Evolutionary conservation across 2,888 invertebrate genomes (phyloP).

Genomic region (Tuta absoluta): DNA sequence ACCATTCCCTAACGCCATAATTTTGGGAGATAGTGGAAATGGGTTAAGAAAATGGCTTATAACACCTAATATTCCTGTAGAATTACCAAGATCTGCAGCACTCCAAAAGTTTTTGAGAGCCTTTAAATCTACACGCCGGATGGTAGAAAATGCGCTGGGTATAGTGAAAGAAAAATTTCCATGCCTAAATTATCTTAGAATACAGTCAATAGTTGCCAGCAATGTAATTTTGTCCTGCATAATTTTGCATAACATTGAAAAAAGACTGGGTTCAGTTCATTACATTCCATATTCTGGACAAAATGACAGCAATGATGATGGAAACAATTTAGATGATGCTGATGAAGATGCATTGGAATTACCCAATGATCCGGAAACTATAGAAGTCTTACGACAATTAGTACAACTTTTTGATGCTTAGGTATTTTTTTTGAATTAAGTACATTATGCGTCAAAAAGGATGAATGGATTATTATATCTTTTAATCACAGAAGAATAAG

Average conservation of each 20-base stretch:
- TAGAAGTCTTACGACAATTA: constrained; percentile 22
- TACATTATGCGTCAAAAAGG: no score
- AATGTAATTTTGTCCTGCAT: constrained; percentile 24
- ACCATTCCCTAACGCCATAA: constrained; percentile 29
- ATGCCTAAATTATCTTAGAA: constrained; percentile 25
- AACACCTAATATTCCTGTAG: constrained; percentile 28
- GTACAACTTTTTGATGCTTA: constrained; percentile 24
- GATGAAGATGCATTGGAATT: constrained; percentile 4
- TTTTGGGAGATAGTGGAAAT: constrained; percentile 29
- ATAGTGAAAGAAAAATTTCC: constrained; percentile 27
- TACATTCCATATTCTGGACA: constrained; percentile 24
- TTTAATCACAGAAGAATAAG: no score
- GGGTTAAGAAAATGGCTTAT: constrained; percentile 26
- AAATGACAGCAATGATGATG: constrained; percentile 15
- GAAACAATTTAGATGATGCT: constrained; percentile 13
- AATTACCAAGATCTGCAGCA: constrained; percentile 26
- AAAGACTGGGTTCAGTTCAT: constrained; percentile 20
- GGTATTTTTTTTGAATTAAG: no score
- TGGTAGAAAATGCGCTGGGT: constrained; percentile 25
- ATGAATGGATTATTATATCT: no score
- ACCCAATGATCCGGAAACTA: constrained; percentile 16
- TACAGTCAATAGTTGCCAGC: constrained; percentile 23
- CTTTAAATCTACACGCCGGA: constrained; percentile 28
- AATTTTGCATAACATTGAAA: constrained; percentile 26
- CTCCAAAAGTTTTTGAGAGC: constrained; percentile 29